phyloP scores from a whole-genome alignment of 2,113 vertebrate species.

The Rhineura floridana region DNA sequence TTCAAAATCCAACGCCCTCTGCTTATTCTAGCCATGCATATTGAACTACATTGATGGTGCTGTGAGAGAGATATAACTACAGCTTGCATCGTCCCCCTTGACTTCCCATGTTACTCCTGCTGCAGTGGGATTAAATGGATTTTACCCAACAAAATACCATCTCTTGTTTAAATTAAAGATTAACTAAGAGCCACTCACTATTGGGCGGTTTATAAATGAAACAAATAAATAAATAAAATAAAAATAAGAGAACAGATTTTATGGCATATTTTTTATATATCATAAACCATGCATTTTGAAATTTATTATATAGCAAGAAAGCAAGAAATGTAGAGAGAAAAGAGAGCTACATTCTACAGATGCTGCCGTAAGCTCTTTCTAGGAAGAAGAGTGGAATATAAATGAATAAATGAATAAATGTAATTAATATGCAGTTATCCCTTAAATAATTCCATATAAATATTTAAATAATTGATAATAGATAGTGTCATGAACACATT shows the following conservation, averaged over 20 bases:
- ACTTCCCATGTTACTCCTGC: background rate
- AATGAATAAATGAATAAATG: too few species aligned
- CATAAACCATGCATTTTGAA: slow-evolving; percentile 19
- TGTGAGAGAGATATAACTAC: too few species aligned
- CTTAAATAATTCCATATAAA: background rate
- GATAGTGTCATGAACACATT: background rate
- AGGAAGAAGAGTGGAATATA: background rate
- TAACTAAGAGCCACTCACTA: too few species aligned
- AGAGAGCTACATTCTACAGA: background rate
- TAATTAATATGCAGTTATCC: background rate
- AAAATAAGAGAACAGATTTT: background rate
- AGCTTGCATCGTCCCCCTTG: background rate
- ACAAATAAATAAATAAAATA: too few species aligned
- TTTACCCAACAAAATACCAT: background rate
- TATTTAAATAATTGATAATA: background rate
- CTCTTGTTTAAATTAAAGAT: background rate
- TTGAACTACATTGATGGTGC: background rate
- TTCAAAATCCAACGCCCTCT: background rate
- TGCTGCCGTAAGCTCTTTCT: too few species aligned
- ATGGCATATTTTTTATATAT: slow-evolving; percentile 5
- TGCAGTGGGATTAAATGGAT: background rate
- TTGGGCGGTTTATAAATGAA: too few species aligned
- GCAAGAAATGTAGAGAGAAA: background rate
- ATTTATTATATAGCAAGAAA: background rate
- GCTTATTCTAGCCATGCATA: background rate